phyloP scores from a whole-genome alignment of 2,113 vertebrate genomes.

The Capreolus pygargus region DNA sequence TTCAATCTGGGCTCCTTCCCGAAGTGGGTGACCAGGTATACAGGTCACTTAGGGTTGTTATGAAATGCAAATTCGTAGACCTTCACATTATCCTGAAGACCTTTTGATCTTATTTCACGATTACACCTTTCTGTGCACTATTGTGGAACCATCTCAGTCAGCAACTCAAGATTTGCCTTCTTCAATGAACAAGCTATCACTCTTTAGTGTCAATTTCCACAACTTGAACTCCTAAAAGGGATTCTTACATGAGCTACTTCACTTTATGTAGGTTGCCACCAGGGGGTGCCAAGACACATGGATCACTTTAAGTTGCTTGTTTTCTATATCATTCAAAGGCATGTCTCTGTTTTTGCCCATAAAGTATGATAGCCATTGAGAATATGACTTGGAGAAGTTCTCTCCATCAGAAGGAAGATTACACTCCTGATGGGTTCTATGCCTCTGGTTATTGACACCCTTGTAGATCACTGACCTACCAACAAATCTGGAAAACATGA shows the following conservation, averaged over 20 bases:
- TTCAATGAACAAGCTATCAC: neutral
- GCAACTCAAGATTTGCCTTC: neutral
- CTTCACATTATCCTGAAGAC: neutral
- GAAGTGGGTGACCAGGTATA: neutral
- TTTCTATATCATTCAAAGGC: neutral
- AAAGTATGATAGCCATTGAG: neutral
- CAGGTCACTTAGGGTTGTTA: neutral
- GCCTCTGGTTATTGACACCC: neutral
- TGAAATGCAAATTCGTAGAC: neutral
- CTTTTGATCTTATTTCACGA: neutral
- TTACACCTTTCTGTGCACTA: neutral
- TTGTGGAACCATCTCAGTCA: neutral
- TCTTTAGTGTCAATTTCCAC: neutral
- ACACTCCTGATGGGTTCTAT: neutral
- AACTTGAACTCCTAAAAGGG: neutral
- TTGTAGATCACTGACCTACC: slow-evolving; percentile 8
- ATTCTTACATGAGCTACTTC: neutral
- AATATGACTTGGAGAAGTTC: neutral
- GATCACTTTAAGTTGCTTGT: neutral
- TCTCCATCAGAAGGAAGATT: neutral
- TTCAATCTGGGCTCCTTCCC: neutral
- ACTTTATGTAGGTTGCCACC: slow-evolving; percentile 32
- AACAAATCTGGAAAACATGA: slow-evolving; percentile 40
- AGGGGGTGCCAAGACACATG: slow-evolving; percentile 47
- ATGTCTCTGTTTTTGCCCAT: neutral